phyloP scores from a whole-genome alignment of 2,888 invertebrate genomes.

The Rhingia campestris region DNA sequence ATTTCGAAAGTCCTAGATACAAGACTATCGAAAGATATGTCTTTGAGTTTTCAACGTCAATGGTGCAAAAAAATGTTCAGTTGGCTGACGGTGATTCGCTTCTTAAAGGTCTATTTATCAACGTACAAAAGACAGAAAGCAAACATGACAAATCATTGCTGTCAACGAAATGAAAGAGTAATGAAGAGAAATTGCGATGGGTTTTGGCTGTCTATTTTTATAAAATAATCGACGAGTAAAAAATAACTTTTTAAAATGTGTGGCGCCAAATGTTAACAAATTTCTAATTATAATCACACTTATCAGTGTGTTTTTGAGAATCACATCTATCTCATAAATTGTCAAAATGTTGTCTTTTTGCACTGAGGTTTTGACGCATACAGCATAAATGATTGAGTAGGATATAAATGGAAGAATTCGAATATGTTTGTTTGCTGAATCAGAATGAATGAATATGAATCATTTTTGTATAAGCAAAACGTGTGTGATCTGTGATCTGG shows the following conservation, averaged over 20 bases:
- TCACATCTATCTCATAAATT: slow-evolving; percentile 27
- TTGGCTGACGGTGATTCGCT: slow-evolving; percentile 5
- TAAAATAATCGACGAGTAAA: slow-evolving; percentile 48
- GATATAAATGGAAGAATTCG: background rate
- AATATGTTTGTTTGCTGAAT: too few species aligned
- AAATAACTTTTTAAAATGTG: slow-evolving; percentile 39
- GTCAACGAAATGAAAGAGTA: slow-evolving; percentile 48
- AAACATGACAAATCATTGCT: slow-evolving; percentile 51
- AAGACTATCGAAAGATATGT: background rate
- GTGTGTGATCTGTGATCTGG: too few species aligned
- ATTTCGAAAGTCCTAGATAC: background rate
- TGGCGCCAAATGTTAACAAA: slow-evolving; percentile 62
- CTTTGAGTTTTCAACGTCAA: background rate
- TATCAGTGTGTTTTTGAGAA: slow-evolving; percentile 46
- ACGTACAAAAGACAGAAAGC: slow-evolving; percentile 17
- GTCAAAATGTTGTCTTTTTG: slow-evolving; percentile 10
- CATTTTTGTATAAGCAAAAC: too few species aligned
- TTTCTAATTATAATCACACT: slow-evolving; percentile 57
- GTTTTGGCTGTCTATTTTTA: slow-evolving; percentile 40
- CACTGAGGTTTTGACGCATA: slow-evolving; percentile 11
- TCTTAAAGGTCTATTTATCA: slow-evolving; percentile 29
- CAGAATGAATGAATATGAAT: too few species aligned
- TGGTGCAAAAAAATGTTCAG: background rate
- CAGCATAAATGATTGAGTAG: background rate
- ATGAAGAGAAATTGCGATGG: slow-evolving; percentile 56